Evolutionary conservation across 2,113 vertebrate species (phyloP), one percentile per base, ranked within the genome.

Genomic region (Lipophrys pholis): DNA sequence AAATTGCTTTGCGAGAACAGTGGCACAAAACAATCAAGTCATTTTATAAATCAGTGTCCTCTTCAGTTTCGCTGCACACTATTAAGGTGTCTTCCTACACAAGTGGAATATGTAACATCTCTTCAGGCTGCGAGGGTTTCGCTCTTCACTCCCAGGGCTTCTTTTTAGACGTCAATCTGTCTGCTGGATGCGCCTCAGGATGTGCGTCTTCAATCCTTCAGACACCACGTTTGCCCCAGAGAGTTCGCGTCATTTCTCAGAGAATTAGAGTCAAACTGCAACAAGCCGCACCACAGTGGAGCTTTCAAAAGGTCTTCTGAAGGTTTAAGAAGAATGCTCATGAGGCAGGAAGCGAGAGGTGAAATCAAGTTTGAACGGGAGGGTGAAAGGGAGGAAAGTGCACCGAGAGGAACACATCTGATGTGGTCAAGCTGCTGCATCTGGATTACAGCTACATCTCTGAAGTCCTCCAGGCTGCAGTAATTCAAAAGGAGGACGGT

Each of bases 1-100:
- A 82, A 82, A 53, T 74, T 56, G 21, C 58, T 7, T 30, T 63
- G 11, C 57, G 82, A 80, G 79, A 75, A 77, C 67, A 67, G 57
- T 16, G 41, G 69, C 69, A 79, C 49, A 73, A 58, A 71, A 71
- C 69, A 84, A 64, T 62, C 60, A 69, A 56, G 45, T 43, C 11
- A 61, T 67, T 69, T 50, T 15, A 30, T 4, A 55, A 81, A 69
- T 66, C 59, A 16, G 52, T 15, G 30, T 53, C 41, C 17, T 76
- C 61, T 63, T 59, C 64, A 53, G 52, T 53, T 65, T 39, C 38
- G 16, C 7, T 67, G 69, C 12, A 43, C 61, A 50, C 40, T 58
- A 83, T 81, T 21, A 73, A 78, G 51, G 38, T 7, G 6, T 7
- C 45, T n/a, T 45, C 40, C 36, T 8, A 48, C n/a, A 12, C 67